Evolutionary conservation across 2,113 vertebrate species (phyloP).

Genomic region (Vicugna pacos): DNA sequence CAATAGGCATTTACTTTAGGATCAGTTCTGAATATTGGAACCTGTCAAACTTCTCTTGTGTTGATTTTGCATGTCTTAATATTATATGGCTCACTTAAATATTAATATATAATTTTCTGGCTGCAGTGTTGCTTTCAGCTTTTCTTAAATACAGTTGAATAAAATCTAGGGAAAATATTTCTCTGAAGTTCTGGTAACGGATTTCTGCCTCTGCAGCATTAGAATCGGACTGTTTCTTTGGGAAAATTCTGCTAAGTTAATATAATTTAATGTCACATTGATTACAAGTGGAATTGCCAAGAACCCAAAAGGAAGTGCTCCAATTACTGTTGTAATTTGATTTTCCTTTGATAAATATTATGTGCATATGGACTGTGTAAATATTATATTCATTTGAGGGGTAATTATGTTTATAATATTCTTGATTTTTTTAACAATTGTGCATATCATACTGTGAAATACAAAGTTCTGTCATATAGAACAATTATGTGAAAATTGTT

Average conservation of each 20-base stretch:
- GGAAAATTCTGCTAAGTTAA: neutral
- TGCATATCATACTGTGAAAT: neutral
- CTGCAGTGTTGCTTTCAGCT: neutral
- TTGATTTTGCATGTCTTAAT: neutral
- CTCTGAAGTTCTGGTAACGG: neutral
- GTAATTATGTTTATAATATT: neutral
- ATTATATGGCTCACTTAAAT: neutral
- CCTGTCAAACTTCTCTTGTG: neutral
- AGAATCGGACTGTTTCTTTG: neutral
- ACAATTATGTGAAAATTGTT: neutral
- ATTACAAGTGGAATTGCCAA: neutral
- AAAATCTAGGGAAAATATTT: neutral
- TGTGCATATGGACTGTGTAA: neutral
- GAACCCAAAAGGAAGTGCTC: neutral
- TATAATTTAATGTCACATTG: neutral
- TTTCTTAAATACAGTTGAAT: constrained; percentile 34
- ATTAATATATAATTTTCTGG: neutral
- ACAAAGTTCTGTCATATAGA: neutral
- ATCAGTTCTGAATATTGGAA: neutral
- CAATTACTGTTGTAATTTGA: neutral
- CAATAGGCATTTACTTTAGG: neutral
- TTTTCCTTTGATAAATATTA: constrained; percentile 1
- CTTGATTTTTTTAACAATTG: neutral
- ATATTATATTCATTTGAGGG: neutral
- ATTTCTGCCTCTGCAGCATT: neutral